A percentile compares a stretch with the other conserved stretches of the same genome.
These are phyloP conservation scores for Nymphalis polychloros DNA, from an alignment of 2,888 invertebrate species.

Conservation along the genomic window DNA sequence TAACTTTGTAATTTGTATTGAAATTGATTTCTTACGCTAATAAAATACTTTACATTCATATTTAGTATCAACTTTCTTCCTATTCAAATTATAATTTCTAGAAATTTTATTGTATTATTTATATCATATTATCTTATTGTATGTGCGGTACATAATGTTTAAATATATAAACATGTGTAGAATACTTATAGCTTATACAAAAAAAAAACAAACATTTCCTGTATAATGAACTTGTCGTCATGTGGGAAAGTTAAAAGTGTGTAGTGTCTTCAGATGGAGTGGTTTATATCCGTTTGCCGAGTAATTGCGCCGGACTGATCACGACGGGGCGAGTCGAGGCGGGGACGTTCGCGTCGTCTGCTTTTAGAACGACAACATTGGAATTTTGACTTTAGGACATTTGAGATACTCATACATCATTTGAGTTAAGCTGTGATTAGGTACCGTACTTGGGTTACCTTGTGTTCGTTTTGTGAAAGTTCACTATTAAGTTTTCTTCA, in stretches of 20 bases:
- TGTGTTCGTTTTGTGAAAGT: not conserved
- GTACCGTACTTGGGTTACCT: not conserved
- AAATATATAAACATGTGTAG: not conserved
- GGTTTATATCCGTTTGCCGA: slow-evolving; percentile 40
- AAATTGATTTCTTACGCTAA: slow-evolving; percentile 5
- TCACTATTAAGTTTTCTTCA: too few relatives aligned
- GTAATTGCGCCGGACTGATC: slow-evolving; percentile 40
- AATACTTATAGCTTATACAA: not conserved
- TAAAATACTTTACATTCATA: slow-evolving; percentile 12
- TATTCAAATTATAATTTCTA: not conserved
- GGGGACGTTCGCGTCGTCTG: slow-evolving; percentile 14
- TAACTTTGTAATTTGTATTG: too few relatives aligned
- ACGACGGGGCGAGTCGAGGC: slow-evolving; percentile 27
- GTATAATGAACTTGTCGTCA: slow-evolving; percentile 17
- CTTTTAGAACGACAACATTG: slow-evolving; percentile 9
- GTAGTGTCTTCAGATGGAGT: slow-evolving; percentile 31
- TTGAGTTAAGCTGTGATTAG: not conserved
- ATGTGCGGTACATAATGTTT: too few relatives aligned
- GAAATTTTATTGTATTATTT: not conserved
- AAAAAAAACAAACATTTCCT: not conserved
- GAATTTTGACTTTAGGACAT: slow-evolving; percentile 11
- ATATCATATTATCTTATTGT: too few relatives aligned
- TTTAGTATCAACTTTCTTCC: slow-evolving; percentile 8
- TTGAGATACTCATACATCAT: not conserved
- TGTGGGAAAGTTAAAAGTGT: slow-evolving; percentile 32